A percentile compares a stretch with the other conserved stretches of the same genome.
These are phyloP conservation scores for Globodera ellingtonae DNA, from an alignment of 1,140 invertebrate genomes.

Conservation along the genomic window DNA sequence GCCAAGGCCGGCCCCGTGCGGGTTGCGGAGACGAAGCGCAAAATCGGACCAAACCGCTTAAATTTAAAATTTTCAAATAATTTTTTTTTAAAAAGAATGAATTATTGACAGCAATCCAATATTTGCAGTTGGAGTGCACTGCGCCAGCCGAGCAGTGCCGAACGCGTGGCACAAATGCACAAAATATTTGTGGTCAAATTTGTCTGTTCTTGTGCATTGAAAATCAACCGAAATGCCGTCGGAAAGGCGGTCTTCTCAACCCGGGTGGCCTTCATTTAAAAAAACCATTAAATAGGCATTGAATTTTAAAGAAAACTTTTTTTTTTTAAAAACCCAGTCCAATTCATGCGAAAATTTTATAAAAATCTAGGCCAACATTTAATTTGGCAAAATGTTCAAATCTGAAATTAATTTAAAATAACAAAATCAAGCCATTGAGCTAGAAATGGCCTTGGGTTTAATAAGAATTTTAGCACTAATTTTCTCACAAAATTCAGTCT, in stretches of 20 bases:
- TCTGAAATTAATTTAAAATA: no score
- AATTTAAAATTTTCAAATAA: not conserved
- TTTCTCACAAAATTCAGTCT: no score
- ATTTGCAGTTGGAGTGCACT: slow-evolving; percentile 17
- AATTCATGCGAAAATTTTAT: no score
- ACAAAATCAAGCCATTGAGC: no score
- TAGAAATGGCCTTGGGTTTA: no score
- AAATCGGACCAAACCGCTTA: slow-evolving; percentile 10
- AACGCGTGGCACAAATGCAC: slow-evolving; percentile 19
- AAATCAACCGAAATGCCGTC: slow-evolving; percentile 17
- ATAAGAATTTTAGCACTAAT: no score
- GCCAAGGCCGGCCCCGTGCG: not conserved
- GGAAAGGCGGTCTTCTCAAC: slow-evolving; percentile 26
- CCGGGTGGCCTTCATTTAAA: not conserved
- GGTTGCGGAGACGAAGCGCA: slow-evolving; percentile 1
- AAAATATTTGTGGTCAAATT: not conserved
- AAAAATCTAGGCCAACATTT: no score
- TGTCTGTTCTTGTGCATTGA: not conserved
- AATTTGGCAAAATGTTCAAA: no score
- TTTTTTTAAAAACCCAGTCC: not conserved
- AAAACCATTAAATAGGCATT: not conserved
- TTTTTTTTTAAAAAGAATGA: not conserved
- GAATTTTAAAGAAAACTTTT: not conserved
- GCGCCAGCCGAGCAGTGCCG: slow-evolving; percentile 21
- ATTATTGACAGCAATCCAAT: slow-evolving; percentile 12